These are phyloP conservation scores for Lepidothrix coronata DNA, from an alignment of 2,113 vertebrate species.

Conservation along the genomic window DNA sequence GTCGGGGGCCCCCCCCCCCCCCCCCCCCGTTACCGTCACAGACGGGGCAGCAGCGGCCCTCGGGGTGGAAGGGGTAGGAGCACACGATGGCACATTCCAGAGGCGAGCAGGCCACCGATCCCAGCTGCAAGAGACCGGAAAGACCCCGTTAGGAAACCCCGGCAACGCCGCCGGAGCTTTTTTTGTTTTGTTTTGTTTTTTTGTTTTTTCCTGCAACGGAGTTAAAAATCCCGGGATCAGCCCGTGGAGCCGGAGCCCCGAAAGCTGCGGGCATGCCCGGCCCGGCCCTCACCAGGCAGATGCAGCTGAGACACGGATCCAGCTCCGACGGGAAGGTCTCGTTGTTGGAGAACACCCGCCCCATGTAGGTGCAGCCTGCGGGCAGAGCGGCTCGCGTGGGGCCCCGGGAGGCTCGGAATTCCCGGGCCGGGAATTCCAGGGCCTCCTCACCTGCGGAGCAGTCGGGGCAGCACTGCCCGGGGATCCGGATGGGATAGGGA, in stretches of 20 bases:
- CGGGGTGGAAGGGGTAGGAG: conserved; percentile 81
- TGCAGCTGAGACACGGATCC: conserved; percentile 82
- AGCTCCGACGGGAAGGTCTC: conserved; percentile 77
- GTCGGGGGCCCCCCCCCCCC: not conserved
- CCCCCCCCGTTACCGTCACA: conserved; percentile 68
- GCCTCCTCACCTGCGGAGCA: conserved; percentile 74
- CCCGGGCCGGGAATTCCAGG: not conserved
- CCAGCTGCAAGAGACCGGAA: conserved; percentile 69
- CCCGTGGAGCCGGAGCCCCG: rapidly evolving
- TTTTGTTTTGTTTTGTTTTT: not conserved
- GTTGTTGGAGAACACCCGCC: conserved; percentile 77
- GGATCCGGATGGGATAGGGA: conserved; percentile 78
- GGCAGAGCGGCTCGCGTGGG: not conserved
- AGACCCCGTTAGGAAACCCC: not conserved
- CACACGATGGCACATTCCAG: conserved; percentile 78
- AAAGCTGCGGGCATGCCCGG: not conserved
- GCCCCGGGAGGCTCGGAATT: not conserved
- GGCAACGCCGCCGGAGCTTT: not conserved
- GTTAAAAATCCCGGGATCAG: not conserved
- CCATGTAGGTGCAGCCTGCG: conserved; percentile 79
- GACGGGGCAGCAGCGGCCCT: conserved; percentile 80
- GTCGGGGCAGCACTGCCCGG: conserved; percentile 82
- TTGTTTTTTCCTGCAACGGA: not conserved
- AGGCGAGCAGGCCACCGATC: conserved; percentile 79
- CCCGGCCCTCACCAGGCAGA: conserved; percentile 75